Evolutionary conservation across 2,113 vertebrate species (phyloP).

Genomic region (Trinectes maculatus): DNA sequence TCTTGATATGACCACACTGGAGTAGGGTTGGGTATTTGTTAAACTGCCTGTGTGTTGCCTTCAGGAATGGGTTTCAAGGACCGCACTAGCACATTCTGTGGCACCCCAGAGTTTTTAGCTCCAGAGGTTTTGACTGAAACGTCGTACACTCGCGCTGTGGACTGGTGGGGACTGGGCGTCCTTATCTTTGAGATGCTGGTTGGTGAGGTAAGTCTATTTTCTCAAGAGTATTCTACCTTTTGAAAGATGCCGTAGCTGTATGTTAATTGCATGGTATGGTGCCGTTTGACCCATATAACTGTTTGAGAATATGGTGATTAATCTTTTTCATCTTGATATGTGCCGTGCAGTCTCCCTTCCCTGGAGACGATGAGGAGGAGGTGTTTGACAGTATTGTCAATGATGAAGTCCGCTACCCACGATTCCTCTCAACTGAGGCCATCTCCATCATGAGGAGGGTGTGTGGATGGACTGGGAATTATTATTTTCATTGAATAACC

Average conservation of each 20-base stretch:
- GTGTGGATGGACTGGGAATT: slow-evolving; percentile 18
- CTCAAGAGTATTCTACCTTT: not conserved
- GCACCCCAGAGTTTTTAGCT: slow-evolving; percentile 97
- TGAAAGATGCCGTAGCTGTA: not conserved
- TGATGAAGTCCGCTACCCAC: slow-evolving; percentile 97
- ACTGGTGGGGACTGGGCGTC: slow-evolving; percentile 99
- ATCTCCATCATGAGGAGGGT: slow-evolving; percentile 99
- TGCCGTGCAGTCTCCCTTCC: slow-evolving; percentile 91
- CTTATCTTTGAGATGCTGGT: slow-evolving; percentile 99
- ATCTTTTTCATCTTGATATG: not conserved
- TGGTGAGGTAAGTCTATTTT: slow-evolving; percentile 87
- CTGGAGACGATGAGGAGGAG: slow-evolving; percentile 98
- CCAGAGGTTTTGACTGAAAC: slow-evolving; percentile 98
- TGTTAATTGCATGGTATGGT: not conserved
- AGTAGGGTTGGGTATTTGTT: no score
- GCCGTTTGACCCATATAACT: not conserved
- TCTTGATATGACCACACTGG: no score
- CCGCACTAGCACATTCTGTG: slow-evolving; percentile 97
- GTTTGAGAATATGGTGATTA: not conserved
- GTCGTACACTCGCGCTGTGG: slow-evolving; percentile 96
- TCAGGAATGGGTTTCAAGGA: slow-evolving; percentile 98
- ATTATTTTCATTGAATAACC: no score
- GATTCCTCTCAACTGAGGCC: slow-evolving; percentile 96
- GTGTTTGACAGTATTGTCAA: slow-evolving; percentile 99
- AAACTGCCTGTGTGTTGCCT: not conserved